Base-by-base conservation (phyloP, 2,888 invertebrate species). In the Andricus curvator region DNA sequence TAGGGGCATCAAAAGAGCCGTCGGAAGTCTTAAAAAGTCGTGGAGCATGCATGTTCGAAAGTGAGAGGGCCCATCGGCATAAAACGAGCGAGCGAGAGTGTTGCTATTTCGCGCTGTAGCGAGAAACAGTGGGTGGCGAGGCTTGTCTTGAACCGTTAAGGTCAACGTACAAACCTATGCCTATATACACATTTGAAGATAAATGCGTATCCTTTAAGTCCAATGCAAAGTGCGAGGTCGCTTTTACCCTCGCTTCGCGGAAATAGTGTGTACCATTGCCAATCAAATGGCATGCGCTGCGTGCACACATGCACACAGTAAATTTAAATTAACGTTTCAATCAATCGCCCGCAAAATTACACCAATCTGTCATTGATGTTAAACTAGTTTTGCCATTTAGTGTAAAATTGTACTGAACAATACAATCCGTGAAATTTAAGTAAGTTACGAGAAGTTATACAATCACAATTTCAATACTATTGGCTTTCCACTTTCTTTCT, bases 121-220 rank as follows among this genome's bases (percentile, higher is more conserved):
- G 85, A 87, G 85, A 86, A 88, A 88, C 88, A 84, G 87, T 89
- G 89, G 88, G 88, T 88, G 74, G 74, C 74, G 56, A 74, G 89
- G 88, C 88, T 84, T 90, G 85, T 88, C 88, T 78, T 84, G 85
- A 86, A 90, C 90, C 90, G 90, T 90, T 90, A 90, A 90, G 90
- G 89, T 90, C 90, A 90, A 90, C 86, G 90, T 88, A 88, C 89
- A 89, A 88, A 85, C 48, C 22, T 56, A 74, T 60, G 33, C 56
- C n/a, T 51, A 17, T 51, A 51, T 70, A 70, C 48, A 70, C 37
- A 56, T 56, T 56, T 74, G 20, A 37, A 74, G 37, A 74, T 74
- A 74, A 74, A 56, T 74, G 60, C 56, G 22, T 74, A 74, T 51
- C 9, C 29, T 70, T 70, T 51, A 56, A 56, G 56, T 11, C 22